Percentiles rank a stretch among this genome's conserved stretches.
phyloP scores from a whole-genome alignment of 2,113 vertebrate species.

The Platysteira castanea region DNA sequence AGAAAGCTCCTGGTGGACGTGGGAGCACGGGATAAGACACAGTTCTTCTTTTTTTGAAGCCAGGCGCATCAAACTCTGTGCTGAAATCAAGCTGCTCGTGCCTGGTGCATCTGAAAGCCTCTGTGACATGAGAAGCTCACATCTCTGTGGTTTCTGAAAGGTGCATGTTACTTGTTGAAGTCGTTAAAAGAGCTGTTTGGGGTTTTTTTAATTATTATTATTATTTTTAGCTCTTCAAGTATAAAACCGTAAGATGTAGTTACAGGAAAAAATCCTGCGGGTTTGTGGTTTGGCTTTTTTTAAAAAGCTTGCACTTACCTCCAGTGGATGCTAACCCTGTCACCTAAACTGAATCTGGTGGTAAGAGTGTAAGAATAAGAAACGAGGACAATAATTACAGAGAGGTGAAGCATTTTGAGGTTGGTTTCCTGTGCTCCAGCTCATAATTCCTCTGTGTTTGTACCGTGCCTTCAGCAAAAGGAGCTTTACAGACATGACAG shows the following conservation, averaged over 20 bases:
- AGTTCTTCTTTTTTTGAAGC: background rate
- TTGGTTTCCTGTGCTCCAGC: background rate
- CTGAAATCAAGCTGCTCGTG: background rate
- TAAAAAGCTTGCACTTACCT: background rate
- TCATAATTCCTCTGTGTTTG: background rate
- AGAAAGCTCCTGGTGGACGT: background rate
- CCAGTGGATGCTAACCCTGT: background rate
- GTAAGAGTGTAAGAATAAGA: background rate
- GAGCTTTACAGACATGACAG: background rate
- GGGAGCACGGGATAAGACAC: background rate
- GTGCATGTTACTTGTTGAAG: background rate
- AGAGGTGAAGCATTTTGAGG: background rate
- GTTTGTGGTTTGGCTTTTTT: background rate
- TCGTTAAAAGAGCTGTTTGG: background rate
- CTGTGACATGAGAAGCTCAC: background rate
- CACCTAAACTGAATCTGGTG: background rate
- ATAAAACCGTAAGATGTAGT: background rate
- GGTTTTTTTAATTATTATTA: background rate
- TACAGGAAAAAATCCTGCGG: background rate
- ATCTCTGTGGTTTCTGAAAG: background rate
- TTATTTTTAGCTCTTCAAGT: background rate
- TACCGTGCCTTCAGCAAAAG: background rate
- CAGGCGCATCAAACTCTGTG: background rate
- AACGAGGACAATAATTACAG: background rate
- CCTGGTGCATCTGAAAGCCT: background rate